Base-by-base conservation (phyloP, 2,113 vertebrate genomes). In the Bubo scandiacus region DNA sequence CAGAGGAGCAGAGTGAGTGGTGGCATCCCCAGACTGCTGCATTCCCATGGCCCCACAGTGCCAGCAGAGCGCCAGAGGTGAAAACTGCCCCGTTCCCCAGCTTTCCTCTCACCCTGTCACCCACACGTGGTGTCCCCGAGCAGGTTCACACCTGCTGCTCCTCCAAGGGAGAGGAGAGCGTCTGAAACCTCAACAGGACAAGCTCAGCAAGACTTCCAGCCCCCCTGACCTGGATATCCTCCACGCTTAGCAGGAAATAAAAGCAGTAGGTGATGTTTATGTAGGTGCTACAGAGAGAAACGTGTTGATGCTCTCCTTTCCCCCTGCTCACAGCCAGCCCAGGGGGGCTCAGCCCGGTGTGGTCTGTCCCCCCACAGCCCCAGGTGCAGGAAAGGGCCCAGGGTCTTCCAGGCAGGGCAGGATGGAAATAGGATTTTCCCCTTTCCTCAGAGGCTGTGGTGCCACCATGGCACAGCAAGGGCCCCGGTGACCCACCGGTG, bases 231-330 rank as follows among this genome's bases (percentile, higher is more conserved):
- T 57, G 74, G 78, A 75, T 58, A 86, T 43, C 68, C 61, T 94
- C 70, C 3, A 1, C 74, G 67, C 88, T 96, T 91, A 82, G 40
- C 83, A 65, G 90, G 91, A 96, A 97, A 96, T 96, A 97, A 96
- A 96, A 91, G 78, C 70, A 84, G 68, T 82, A 87, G 91, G 83
- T 71, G 73, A 81, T 3, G 47, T 73, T 91, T 74, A 70, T 17
- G 27, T 80, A 91, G 88, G 77, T 71, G 63, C 86, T 95, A 43
- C 83, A 91, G 86, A 94, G 45, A 88, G 16, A 91, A 94, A 87
- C 0, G 72, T 94, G 83, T 80, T 78, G 77, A 71, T 95, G 80
- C 73, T 96, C 70, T 92, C 84, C 49, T 90, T 95, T 89, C 40
- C 70, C 45, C 32, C 68, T 66, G n/a, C 67, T 74, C 54, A 79